These are phyloP conservation scores for Anguilla marmorata DNA, from an alignment of 2,797 vertebrate species.

Conservation along the genomic window DNA sequence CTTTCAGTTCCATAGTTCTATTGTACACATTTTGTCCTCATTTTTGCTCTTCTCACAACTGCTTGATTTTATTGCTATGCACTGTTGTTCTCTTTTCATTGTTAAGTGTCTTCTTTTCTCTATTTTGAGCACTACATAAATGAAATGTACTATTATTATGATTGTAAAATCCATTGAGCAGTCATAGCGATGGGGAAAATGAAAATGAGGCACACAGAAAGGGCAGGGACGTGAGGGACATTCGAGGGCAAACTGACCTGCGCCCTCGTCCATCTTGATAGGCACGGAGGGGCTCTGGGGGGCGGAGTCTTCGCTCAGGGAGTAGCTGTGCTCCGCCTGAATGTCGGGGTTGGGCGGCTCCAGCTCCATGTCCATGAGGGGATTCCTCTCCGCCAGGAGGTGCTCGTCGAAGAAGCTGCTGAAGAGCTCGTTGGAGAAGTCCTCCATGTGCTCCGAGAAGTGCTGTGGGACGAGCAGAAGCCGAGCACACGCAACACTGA, in stretches of 20 bases:
- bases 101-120: not conserved
- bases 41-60: not conserved
- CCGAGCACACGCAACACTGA: conserved; percentile 8
- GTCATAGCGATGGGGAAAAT: not conserved
- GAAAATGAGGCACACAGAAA: not conserved
- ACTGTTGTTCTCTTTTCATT: not conserved
- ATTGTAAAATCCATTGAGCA: not conserved
- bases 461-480: conserved; percentile 72
- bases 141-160: not conserved
- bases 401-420: conserved; percentile 97
- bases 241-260: conserved; percentile 65
- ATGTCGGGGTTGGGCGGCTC: conserved; percentile 87
- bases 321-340: conserved; percentile 98
- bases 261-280: conserved; percentile 90
- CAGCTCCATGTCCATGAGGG: conserved; percentile 90
- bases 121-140: not conserved
- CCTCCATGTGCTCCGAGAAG: conserved; percentile 96
- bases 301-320: conserved; percentile 92
- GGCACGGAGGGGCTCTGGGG: conserved; percentile 94
- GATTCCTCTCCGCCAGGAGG: conserved; percentile 86
- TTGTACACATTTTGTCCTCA: not conserved
- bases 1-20: not conserved
- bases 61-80: not conserved
- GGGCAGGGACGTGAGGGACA: not conserved
- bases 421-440: conserved; percentile 97